phyloP scores from a whole-genome alignment of 2,888 invertebrate species.

The Ypsolopha scabrella region DNA sequence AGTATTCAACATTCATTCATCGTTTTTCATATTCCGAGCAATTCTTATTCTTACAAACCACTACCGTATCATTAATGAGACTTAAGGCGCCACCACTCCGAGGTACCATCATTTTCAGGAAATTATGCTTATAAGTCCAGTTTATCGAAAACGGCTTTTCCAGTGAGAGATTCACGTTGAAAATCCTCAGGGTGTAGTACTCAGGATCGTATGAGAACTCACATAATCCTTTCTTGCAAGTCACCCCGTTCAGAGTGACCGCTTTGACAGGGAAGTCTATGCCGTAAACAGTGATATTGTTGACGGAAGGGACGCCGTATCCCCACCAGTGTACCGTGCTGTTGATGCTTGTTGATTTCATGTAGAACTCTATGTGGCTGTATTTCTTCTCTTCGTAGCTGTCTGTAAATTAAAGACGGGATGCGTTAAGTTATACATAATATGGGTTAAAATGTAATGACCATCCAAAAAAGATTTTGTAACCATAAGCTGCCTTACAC shows the following conservation, averaged over 20 bases:
- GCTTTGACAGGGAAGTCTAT: constrained; percentile 19
- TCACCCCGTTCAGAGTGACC: constrained; percentile 32
- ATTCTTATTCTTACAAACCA: neutral
- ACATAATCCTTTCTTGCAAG: constrained; percentile 29
- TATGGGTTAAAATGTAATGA: no score
- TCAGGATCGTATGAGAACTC: constrained; percentile 27
- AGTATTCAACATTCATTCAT: neutral
- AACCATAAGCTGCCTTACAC: no score
- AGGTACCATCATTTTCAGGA: constrained; percentile 10
- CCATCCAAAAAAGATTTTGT: no score
- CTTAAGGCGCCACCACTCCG: constrained; percentile 2
- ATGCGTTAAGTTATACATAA: neutral
- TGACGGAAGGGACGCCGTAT: constrained; percentile 47
- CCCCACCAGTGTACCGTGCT: constrained; percentile 57
- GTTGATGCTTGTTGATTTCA: constrained; percentile 29
- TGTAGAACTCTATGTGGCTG: constrained; percentile 61
- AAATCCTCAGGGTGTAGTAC: constrained; percentile 30
- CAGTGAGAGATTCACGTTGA: constrained; percentile 32
- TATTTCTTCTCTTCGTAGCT: constrained; percentile 71
- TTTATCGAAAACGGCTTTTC: constrained; percentile 43
- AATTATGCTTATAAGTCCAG: constrained; percentile 28
- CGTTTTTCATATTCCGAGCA: neutral
- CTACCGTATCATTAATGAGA: neutral
- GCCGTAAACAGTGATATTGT: constrained; percentile 26
- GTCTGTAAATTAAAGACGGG: constrained; percentile 42